Base-by-base conservation (phyloP, 1,140 invertebrate genomes). In the Tetranychus cinnabarinus region DNA sequence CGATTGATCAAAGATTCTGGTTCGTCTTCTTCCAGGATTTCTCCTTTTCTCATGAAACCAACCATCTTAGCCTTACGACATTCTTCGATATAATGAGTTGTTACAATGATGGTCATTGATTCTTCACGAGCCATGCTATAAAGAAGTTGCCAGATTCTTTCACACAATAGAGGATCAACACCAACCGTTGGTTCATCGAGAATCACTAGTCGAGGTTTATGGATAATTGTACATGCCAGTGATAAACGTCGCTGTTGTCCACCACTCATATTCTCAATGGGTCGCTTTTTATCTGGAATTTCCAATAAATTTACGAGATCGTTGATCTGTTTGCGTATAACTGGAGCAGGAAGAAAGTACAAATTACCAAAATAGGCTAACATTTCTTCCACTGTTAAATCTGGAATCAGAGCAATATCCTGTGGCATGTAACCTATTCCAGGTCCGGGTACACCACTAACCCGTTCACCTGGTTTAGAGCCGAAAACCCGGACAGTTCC, bases 221-320 rank as follows among this genome's bases (percentile, higher is more conserved):
- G 88, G 76, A 95, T 83, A 4, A 95, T 74, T 2, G 89, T 89
- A 33, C 88, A 84, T 1, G 88, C 88, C 68, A 96, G 88, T 4
- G 87, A 91, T 0, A 92, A 86, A 64, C 89, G 78, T 46, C 90
- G 77, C 69, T 91, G 86, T 72, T 93, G 88, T 36, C 90, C 89
- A 66, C 90, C 90, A 74, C 88, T 61, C 36, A 63, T 23, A 33
- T 35, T 33, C 23, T 31, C 23, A 35, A 61, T 56, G 12, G 42
- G 12, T 3, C 54, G 60, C 33, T 56, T 46, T 48, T 42, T 55
- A 65, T 83, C 81, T 3, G 88, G 88, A 65, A 92, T 42, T 33
- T 61, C 52, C 35, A 61, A 33, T 31, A 61, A 33, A 23, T 56
- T 47, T 1, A 61, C 54, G 13, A 56, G 55, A 33, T 31, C 13